Evolutionary conservation across 2,888 invertebrate genomes (phyloP).

Genomic region (Seira sanloemensis): DNA sequence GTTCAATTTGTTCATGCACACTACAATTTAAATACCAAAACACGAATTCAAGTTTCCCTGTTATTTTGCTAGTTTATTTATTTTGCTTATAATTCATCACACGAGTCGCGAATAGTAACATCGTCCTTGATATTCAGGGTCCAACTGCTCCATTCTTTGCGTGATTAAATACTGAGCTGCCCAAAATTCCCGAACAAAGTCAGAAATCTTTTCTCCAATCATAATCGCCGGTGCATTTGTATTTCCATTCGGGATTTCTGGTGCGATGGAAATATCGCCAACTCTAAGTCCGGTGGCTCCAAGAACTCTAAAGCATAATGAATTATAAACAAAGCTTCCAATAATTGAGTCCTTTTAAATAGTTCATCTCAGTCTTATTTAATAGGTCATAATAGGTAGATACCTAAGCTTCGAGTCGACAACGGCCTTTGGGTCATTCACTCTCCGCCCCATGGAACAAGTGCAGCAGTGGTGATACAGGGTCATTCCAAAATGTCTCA

Average conservation of each 20-base stretch:
- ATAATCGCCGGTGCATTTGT: conserved; percentile 53
- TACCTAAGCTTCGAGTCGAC: conserved; percentile 73
- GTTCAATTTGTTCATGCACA: too few relatives aligned
- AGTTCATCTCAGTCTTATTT: not conserved
- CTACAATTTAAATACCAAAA: too few relatives aligned
- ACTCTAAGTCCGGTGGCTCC: conserved; percentile 40
- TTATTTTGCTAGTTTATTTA: not conserved
- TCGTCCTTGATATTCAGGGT: not conserved
- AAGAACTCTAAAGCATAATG: conserved; percentile 34
- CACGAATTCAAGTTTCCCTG: too few relatives aligned
- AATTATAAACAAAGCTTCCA: too few relatives aligned
- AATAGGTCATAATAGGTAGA: not conserved
- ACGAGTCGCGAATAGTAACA: conserved; percentile 47
- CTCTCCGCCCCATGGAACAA: conserved; percentile 80
- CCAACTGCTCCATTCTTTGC: not conserved
- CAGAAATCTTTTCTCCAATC: conserved; percentile 67
- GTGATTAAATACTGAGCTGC: not conserved
- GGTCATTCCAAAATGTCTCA: conserved; percentile 76
- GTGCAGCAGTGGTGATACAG: conserved; percentile 81
- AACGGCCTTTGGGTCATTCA: conserved; percentile 65
- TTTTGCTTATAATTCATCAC: conserved; percentile 12
- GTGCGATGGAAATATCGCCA: conserved; percentile 50
- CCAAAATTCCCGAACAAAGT: conserved; percentile 63
- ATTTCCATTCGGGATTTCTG: conserved; percentile 42
- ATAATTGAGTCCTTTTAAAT: too few relatives aligned